Evolutionary conservation across 1,140 invertebrate species (phyloP).

Genomic region (Himalopsyche phryganea): DNA sequence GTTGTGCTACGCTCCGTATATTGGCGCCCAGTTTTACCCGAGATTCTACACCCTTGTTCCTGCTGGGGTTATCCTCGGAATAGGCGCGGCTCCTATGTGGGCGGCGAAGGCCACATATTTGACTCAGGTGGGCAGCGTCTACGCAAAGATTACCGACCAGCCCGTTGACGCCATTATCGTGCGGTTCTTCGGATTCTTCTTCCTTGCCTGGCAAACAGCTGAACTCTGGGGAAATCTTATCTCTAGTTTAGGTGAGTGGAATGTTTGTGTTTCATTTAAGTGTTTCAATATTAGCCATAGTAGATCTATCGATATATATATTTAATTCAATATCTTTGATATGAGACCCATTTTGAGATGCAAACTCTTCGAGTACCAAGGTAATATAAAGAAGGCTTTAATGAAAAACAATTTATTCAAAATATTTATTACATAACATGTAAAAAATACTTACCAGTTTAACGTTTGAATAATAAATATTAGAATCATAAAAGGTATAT

Average conservation of each 20-base stretch:
- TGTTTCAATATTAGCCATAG: too few species aligned
- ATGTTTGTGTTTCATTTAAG: too few species aligned
- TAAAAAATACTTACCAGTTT: too few species aligned
- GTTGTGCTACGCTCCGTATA: constrained; percentile 90
- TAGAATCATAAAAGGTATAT: too few species aligned
- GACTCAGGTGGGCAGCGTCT: constrained; percentile 86
- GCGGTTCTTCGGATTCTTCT: constrained; percentile 97
- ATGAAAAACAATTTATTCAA: too few species aligned
- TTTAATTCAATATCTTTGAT: too few species aligned
- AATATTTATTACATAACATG: too few species aligned
- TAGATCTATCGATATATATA: too few species aligned
- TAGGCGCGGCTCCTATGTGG: constrained; percentile 95
- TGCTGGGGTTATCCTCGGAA: constrained; percentile 80
- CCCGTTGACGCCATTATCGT: constrained; percentile 87
- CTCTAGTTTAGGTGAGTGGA: constrained; percentile 81
- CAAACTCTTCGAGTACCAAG: too few species aligned
- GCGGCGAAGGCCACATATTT: constrained; percentile 93
- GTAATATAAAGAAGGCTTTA: too few species aligned
- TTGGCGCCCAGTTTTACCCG: constrained; percentile 89
- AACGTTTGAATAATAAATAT: too few species aligned
- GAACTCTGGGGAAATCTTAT: constrained; percentile 95
- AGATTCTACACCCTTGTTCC: constrained; percentile 88
- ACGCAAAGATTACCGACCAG: constrained; percentile 83
- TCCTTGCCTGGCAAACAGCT: constrained; percentile 93
- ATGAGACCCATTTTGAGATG: too few species aligned